Percentiles rank a stretch among this genome's conserved stretches.
phyloP scores from a whole-genome alignment of 1,140 invertebrate species.

The Pseudomyrmex flavicornis region DNA sequence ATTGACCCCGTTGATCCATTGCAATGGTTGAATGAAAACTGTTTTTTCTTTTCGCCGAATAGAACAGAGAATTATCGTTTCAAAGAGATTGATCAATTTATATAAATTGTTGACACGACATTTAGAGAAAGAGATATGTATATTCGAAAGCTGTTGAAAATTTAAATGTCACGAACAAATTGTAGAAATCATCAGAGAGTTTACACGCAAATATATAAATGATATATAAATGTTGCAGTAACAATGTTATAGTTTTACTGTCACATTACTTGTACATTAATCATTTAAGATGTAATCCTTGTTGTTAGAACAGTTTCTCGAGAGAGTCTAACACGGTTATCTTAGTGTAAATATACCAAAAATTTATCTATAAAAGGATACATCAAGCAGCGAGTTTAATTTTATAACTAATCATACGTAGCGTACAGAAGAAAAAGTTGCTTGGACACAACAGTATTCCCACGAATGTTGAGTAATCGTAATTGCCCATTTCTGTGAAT shows the following conservation, averaged over 20 bases:
- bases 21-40: background rate
- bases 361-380: background rate
- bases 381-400: slow-evolving; percentile 31
- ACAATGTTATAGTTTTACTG: slow-evolving; percentile 39
- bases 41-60: slow-evolving; percentile 1
- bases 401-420: slow-evolving; percentile 32
- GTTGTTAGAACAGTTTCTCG: slow-evolving; percentile 24
- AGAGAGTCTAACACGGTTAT: background rate
- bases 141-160: slow-evolving; percentile 35
- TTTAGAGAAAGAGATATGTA: slow-evolving; percentile 19
- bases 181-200: slow-evolving; percentile 33
- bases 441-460: slow-evolving; percentile 44
- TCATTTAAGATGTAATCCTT: slow-evolving; percentile 40
- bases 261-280: slow-evolving; percentile 34
- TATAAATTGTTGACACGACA: slow-evolving; percentile 30
- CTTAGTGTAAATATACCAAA: slow-evolving; percentile 29
- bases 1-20: slow-evolving; percentile 17
- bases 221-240: slow-evolving; percentile 3
- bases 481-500: background rate
- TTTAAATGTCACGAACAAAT: slow-evolving; percentile 31
- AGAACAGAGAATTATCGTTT: background rate
- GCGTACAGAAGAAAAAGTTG: background rate
- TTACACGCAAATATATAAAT: background rate
- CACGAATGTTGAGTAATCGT: slow-evolving; percentile 1
- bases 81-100: slow-evolving; percentile 36